These are phyloP conservation scores for Ephestia elutella DNA, from an alignment of 1,140 invertebrate species.

Conservation along the genomic window DNA sequence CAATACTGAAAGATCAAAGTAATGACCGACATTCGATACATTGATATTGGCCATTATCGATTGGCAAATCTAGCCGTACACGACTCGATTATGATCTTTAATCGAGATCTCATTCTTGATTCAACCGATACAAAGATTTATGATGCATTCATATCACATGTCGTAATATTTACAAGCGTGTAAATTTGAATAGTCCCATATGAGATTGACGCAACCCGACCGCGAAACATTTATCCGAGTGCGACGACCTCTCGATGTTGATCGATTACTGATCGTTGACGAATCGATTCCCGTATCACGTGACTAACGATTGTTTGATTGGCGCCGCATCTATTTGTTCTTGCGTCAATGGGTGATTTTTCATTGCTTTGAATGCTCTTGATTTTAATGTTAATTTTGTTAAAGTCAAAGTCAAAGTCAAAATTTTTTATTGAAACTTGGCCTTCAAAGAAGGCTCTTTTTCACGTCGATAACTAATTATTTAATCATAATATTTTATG, in stretches of 20 bases:
- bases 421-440: no score
- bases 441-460: no score
- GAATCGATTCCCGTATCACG: conserved; percentile 30
- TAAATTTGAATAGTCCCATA: conserved; percentile 2
- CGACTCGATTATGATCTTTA: neutral
- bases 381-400: neutral
- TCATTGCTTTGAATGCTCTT: conserved; percentile 7
- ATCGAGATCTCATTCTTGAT: neutral
- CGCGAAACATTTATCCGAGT: conserved; percentile 49
- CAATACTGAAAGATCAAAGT: neutral
- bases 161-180: conserved; percentile 1
- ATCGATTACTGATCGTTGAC: conserved; percentile 32
- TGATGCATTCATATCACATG: neutral
- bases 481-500: no score
- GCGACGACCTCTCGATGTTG: conserved; percentile 34
- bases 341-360: conserved; percentile 6
- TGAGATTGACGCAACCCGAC: conserved; percentile 17
- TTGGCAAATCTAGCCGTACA: neutral
- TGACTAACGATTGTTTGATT: conserved; percentile 26
- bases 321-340: conserved; percentile 11
- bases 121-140: neutral
- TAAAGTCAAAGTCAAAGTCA: no score
- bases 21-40: neutral
- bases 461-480: no score
- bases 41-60: conserved; percentile 4